These are phyloP conservation scores for Pomacea canaliculata DNA, from an alignment of 2,888 invertebrate species.

Conservation along the genomic window DNA sequence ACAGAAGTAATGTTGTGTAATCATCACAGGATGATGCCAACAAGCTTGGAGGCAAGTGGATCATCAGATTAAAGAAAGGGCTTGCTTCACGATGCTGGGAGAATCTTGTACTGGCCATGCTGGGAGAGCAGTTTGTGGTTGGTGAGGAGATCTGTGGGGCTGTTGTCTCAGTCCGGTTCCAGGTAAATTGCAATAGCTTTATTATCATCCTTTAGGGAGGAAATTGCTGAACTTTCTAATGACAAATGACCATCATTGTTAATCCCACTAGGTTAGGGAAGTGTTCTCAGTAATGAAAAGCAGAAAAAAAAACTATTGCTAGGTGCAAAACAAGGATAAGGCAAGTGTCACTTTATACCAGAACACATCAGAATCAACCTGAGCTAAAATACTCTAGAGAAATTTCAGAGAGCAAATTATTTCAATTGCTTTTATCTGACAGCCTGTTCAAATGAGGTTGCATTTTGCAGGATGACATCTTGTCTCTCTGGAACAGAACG, in stretches of 20 bases:
- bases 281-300: too few species aligned
- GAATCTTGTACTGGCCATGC: slow-evolving; percentile 96
- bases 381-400: too few species aligned
- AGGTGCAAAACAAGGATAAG: too few species aligned
- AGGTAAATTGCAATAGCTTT: slow-evolving; percentile 73
- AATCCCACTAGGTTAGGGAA: too few species aligned
- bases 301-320: too few species aligned
- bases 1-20: too few species aligned
- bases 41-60: slow-evolving; percentile 97
- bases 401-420: too few species aligned
- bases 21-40: slow-evolving; percentile 85
- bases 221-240: neutral
- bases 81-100: slow-evolving; percentile 98
- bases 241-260: neutral
- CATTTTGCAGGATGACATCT: slow-evolving; percentile 85
- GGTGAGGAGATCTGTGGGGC: slow-evolving; percentile 98
- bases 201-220: neutral
- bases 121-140: slow-evolving; percentile 99
- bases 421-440: too few species aligned
- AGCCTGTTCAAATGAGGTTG: too few species aligned
- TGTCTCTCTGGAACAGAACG: slow-evolving; percentile 97
- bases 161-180: slow-evolving; percentile 93
- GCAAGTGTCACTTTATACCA: too few species aligned
- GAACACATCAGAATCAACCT: too few species aligned
- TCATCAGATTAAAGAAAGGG: slow-evolving; percentile 92